phyloP scores from a whole-genome alignment of 1,140 invertebrate genomes.

The Cydia amplana region DNA sequence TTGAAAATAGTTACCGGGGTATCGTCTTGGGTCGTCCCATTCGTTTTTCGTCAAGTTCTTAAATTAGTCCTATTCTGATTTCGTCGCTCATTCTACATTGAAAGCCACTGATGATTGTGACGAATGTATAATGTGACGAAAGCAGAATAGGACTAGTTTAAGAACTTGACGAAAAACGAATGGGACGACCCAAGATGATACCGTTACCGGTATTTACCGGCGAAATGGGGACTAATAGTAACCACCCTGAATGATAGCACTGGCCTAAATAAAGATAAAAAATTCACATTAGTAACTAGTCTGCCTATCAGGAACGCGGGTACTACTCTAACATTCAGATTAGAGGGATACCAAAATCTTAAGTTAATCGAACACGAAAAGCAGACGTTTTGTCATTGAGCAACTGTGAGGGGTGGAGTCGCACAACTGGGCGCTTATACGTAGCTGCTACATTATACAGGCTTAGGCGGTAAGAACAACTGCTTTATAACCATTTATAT shows the following conservation, averaged over 20 bases:
- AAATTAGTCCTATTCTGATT: no score
- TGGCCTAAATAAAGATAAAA: background rate
- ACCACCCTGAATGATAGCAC: background rate
- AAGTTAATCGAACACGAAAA: slow-evolving; percentile 27
- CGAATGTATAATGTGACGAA: no score
- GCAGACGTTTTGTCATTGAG: slow-evolving; percentile 40
- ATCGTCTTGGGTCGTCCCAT: no score
- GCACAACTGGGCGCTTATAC: slow-evolving; percentile 41
- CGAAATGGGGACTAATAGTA: background rate
- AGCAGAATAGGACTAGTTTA: no score
- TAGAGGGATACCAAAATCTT: background rate
- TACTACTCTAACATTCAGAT: slow-evolving; percentile 12
- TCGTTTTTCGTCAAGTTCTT: no score
- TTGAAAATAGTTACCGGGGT: no score
- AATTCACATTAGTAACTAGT: background rate
- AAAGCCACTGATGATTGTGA: no score
- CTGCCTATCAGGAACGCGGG: background rate
- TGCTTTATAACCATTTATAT: background rate
- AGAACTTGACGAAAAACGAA: no score
- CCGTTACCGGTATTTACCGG: no score
- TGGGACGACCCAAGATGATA: no score
- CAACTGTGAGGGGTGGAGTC: slow-evolving; percentile 40
- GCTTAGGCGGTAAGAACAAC: background rate
- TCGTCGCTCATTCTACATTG: no score
- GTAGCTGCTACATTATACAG: slow-evolving; percentile 42